These are phyloP conservation scores for Antheraea mylitta DNA, from an alignment of 1,140 invertebrate genomes.

Conservation along the genomic window DNA sequence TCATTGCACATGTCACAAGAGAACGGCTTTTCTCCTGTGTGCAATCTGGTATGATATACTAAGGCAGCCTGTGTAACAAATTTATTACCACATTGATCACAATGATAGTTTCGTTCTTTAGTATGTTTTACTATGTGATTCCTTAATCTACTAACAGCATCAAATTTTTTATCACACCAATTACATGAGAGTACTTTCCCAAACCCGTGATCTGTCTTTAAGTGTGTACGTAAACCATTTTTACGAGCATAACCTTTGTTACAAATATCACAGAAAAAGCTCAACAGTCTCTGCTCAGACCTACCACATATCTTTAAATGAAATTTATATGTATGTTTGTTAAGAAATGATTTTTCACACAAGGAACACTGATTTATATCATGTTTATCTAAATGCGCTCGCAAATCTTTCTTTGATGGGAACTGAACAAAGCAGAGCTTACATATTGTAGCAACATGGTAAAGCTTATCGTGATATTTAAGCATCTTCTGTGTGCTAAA, in stretches of 20 bases:
- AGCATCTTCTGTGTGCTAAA: conserved; percentile 52
- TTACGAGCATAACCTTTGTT: conserved; percentile 48
- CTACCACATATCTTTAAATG: conserved; percentile 48
- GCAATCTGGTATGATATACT: conserved; percentile 51
- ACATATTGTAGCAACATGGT: conserved; percentile 47
- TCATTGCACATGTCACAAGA: conserved; percentile 55
- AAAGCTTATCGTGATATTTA: conserved; percentile 38
- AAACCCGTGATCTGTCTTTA: conserved; percentile 55
- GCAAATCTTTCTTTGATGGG: conserved; percentile 42
- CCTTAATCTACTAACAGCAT: conserved; percentile 47
- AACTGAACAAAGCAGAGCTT: conserved; percentile 51
- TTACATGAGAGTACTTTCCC: conserved; percentile 46
- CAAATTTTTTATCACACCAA: conserved; percentile 64
- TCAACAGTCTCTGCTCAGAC: conserved; percentile 22
- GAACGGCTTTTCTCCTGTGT: conserved; percentile 60
- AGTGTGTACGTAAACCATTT: conserved; percentile 47
- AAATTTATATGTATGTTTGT: conserved; percentile 37
- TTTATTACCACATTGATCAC: conserved; percentile 49
- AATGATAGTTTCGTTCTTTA: conserved; percentile 53
- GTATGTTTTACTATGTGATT: conserved; percentile 61
- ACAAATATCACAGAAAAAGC: conserved; percentile 60
- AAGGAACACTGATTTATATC: conserved; percentile 34
- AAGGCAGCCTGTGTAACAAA: conserved; percentile 56
- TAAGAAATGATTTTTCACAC: conserved; percentile 45
- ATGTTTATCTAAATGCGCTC: conserved; percentile 49